A percentile compares a stretch with the other conserved stretches of the same genome.
phyloP scores from a whole-genome alignment of 1,140 invertebrate species.

The Drosophila albomicans region DNA sequence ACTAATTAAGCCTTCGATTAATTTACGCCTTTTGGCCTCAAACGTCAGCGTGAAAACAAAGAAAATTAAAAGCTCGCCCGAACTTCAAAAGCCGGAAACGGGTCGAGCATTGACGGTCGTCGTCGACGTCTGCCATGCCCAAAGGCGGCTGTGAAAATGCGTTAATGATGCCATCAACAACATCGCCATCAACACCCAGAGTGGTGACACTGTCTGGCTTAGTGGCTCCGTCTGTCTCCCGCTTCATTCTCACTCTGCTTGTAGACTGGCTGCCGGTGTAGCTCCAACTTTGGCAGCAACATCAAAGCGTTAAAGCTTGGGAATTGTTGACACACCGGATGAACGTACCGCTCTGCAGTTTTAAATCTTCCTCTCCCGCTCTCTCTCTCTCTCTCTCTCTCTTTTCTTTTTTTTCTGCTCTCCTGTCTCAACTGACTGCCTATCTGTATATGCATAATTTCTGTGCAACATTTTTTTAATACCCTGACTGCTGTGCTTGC shows the following conservation, averaged over 20 bases:
- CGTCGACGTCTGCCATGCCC: slow-evolving; percentile 43
- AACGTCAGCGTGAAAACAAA: slow-evolving; percentile 79
- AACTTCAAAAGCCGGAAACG: slow-evolving; percentile 82
- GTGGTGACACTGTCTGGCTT: slow-evolving; percentile 78
- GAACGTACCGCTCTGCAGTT: slow-evolving; percentile 52
- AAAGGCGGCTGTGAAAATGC: slow-evolving; percentile 71
- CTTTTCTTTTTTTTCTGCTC: slow-evolving; percentile 15
- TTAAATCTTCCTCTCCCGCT: slow-evolving; percentile 23
- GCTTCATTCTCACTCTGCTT: not conserved
- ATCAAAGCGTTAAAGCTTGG: slow-evolving; percentile 84
- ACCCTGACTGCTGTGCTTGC: slow-evolving; percentile 60
- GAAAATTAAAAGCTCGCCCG: slow-evolving; percentile 82
- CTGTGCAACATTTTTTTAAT: slow-evolving; percentile 58
- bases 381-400: slow-evolving; percentile 1
- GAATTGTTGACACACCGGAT: slow-evolving; percentile 84
- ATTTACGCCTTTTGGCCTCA: slow-evolving; percentile 82
- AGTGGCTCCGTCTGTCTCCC: slow-evolving; percentile 58
- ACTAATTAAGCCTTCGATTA: slow-evolving; percentile 83
- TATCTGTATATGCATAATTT: slow-evolving; percentile 22
- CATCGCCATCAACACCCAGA: slow-evolving; percentile 52
- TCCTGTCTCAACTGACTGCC: slow-evolving; percentile 25
- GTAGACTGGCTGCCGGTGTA: slow-evolving; percentile 8
- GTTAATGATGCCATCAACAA: slow-evolving; percentile 79
- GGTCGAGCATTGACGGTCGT: slow-evolving; percentile 34
- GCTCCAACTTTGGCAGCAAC: slow-evolving; percentile 51